Evolutionary conservation across 53 echinoderm and acorn worm species (phyloP).

Genomic region (Actinopyga echinites): DNA sequence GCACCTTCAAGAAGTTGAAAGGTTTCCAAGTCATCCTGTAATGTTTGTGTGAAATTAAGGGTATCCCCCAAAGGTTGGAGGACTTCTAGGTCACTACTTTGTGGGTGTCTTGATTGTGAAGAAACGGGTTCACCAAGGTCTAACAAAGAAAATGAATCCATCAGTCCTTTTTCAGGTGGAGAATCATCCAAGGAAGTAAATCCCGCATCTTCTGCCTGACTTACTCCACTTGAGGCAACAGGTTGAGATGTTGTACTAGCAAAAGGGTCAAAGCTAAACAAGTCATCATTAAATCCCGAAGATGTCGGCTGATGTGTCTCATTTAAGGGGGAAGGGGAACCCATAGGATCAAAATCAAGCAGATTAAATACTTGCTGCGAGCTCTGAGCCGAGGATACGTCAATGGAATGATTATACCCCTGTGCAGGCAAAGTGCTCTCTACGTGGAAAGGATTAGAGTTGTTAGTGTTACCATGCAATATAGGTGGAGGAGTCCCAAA

Average conservation of each 20-base stretch:
- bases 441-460: conserved; percentile 21
- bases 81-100: too few relatives aligned
- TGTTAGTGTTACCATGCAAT: conserved; percentile 32
- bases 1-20: too few relatives aligned
- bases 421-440: neutral
- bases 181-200: too few relatives aligned
- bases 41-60: too few relatives aligned
- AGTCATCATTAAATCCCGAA: neutral
- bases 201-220: too few relatives aligned
- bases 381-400: conserved; percentile 8
- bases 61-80: too few relatives aligned
- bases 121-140: too few relatives aligned
- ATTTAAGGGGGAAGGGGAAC: neutral
- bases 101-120: too few relatives aligned
- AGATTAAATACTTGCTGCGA: conserved; percentile 8
- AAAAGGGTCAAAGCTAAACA: conserved; percentile 33
- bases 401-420: conserved; percentile 7
- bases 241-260: neutral
- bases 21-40: too few relatives aligned
- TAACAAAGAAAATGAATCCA: too few relatives aligned
- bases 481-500: conserved; percentile 1
- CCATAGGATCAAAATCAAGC: conserved; percentile 14
- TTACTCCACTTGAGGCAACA: too few relatives aligned
- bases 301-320: neutral
- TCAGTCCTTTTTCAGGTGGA: too few relatives aligned